Percentiles rank a stretch among this genome's conserved stretches.
Conservation (phyloP, 2,113 vertebrate species). For the Ceuthmochares aereus region DNA sequence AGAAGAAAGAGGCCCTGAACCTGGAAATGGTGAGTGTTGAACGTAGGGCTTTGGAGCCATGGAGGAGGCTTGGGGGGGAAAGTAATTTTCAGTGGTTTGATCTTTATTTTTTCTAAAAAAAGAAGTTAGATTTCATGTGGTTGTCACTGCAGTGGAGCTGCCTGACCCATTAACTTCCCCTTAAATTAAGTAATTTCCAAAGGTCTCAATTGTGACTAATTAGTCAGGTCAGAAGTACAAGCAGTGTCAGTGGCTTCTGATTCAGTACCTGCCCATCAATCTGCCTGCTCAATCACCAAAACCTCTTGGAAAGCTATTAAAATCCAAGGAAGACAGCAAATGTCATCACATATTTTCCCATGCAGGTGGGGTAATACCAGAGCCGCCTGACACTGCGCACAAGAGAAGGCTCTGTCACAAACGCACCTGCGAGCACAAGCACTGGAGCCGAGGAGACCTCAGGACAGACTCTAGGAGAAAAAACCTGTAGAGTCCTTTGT, state of each 20-base stretch:
- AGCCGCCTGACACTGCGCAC: rapidly evolving
- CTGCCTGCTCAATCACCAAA: background rate
- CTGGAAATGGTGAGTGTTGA: background rate
- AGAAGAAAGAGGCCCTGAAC: background rate
- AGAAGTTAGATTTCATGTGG: background rate
- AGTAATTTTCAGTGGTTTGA: background rate
- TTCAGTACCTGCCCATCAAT: background rate
- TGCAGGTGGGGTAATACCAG: background rate
- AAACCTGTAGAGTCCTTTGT: background rate
- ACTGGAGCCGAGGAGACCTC: background rate
- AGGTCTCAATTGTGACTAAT: background rate
- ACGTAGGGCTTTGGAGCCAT: background rate
- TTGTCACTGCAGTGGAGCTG: background rate
- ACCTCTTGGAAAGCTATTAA: background rate
- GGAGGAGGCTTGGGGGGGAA: too few species aligned
- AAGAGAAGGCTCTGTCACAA: background rate
- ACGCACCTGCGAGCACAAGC: background rate
- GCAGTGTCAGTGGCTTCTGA: background rate
- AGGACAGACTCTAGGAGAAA: background rate
- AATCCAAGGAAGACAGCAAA: background rate
- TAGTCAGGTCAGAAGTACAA: background rate
- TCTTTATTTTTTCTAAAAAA: background rate
- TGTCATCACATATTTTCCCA: background rate
- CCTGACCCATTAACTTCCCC: background rate
- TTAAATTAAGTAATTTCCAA: background rate